Base-by-base conservation (phyloP, 2,888 invertebrate species). In the Aleiodes alternator region DNA sequence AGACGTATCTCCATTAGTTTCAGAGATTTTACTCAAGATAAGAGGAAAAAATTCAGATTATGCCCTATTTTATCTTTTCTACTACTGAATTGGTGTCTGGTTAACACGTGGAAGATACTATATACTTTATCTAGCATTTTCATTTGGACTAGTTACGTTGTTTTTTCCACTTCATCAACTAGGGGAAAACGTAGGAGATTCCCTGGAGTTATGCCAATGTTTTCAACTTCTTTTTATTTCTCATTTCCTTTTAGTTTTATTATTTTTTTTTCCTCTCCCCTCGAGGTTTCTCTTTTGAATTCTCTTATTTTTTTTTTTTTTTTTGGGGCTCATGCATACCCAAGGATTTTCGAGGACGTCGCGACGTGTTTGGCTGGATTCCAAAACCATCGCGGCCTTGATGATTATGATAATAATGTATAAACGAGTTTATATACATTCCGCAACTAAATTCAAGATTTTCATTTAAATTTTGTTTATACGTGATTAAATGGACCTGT, bases 341-440 rank as follows among this genome's bases (percentile, higher is more conserved):
- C 64, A 43, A 64, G 43, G 64, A 64, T 64, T 64, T 43, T 64
- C 64, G 64, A 64, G 64, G 43, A 64, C 64, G 64, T 64, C 64
- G 64, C 50, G 34, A 64, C 34, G 34, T 61, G 14, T 53, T 34
- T 72, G 61, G 64, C 64, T 51, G 31, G 51, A 34, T 61, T 51
- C 72, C 61, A 72, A 64, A 64, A 61, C 59, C 64, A 34, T 34
- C 29, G 50, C 53, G 38, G 64, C 64, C 38, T 72, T 72, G 23
- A 66, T 64, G 51, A 48, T 43, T 71, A 61, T 51, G 16, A 61
- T 71, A 71, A 71, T 59, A 48, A 43, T 14, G 64, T 48, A n/a
- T 57, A 31, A 31, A 71, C 51, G 48, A 29, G 50, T 29, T 59
- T 71, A 23, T 59, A 34, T 34, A 48, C 34, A 55, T 29, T 9